Base-by-base conservation (phyloP, 2,113 vertebrate species). In the Callopanchax toddi region DNA sequence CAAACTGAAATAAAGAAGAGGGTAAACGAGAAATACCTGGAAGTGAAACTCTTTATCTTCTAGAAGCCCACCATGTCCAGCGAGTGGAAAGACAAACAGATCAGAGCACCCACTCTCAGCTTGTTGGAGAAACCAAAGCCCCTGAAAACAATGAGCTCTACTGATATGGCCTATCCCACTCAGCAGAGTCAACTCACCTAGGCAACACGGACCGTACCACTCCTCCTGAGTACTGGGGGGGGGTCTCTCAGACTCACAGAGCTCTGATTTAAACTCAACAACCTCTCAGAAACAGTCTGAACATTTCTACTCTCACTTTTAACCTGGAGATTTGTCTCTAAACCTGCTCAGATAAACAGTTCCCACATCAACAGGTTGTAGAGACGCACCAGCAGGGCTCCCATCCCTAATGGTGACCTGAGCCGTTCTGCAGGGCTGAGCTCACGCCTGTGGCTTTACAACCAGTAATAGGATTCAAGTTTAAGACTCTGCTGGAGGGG, bases 381-480 rank as follows among this genome's bases (percentile, higher is more conserved):
- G 8, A 12, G 13, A n/a, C 21, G 0, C 21, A 18, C 7, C 1
- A 1, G 0, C 15, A 2, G 13, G 1, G 39, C 60, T 11, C 60
- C 57, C n/a, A 11, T 25, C 22, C 53, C 8, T 43, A 13, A 1
- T 2, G 44, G 16, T 36, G 66, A 67, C 55, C 55, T 46, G 2
- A 25, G 42, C 76, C 39, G 17, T 48, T 52, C 67, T 16, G 25
- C 67, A 71, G 49, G 59, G 71, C 85, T 65, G 20, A 78, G 64
- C 72, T 66, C 76, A 71, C 58, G 50, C 67, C 61, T 46, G 68
- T 50, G 76, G 76, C 79, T 91, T 88, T 86, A 74, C 59, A 52
- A 20, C 37, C 9, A 25, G 61, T 92, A 91, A 91, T 90, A 84
- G 89, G 90, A 91, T 92, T 91, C 83, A 74, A 63, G 60, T 39